These are phyloP conservation scores for Aphelenchoides bicaudatus DNA, from an alignment of 2,888 invertebrate species.

Conservation along the genomic window DNA sequence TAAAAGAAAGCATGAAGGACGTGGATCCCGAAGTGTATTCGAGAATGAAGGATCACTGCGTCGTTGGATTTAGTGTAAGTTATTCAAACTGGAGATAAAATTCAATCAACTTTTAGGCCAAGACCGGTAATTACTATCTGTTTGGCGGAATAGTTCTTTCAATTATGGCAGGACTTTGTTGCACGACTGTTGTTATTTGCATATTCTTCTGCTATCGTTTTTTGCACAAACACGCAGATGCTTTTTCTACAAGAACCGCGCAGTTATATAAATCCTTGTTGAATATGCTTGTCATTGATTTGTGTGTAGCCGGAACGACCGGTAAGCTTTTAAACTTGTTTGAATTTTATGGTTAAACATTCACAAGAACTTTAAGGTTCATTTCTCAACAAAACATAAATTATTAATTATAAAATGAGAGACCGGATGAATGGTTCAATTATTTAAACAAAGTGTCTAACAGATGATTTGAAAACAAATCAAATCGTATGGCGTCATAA, in stretches of 20 bases:
- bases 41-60: not conserved
- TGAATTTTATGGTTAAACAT: too few relatives aligned
- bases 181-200: not conserved
- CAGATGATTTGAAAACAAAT: too few relatives aligned
- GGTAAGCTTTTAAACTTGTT: too few relatives aligned
- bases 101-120: not conserved
- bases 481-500: too few relatives aligned
- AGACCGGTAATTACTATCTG: not conserved
- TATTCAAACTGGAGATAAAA: not conserved
- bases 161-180: not conserved
- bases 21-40: not conserved
- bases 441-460: too few relatives aligned
- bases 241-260: slow-evolving; percentile 1
- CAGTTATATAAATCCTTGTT: not conserved
- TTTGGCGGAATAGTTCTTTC: not conserved
- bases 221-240: not conserved
- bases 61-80: slow-evolving; percentile 5
- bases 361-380: too few relatives aligned
- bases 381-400: too few relatives aligned
- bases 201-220: not conserved
- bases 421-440: too few relatives aligned
- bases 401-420: too few relatives aligned
- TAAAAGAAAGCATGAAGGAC: too few relatives aligned
- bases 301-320: too few relatives aligned
- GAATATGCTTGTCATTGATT: slow-evolving; percentile 7